Evolutionary conservation across 2,797 vertebrate genomes (phyloP).

Genomic region (Arrhamphus sclerolepis): DNA sequence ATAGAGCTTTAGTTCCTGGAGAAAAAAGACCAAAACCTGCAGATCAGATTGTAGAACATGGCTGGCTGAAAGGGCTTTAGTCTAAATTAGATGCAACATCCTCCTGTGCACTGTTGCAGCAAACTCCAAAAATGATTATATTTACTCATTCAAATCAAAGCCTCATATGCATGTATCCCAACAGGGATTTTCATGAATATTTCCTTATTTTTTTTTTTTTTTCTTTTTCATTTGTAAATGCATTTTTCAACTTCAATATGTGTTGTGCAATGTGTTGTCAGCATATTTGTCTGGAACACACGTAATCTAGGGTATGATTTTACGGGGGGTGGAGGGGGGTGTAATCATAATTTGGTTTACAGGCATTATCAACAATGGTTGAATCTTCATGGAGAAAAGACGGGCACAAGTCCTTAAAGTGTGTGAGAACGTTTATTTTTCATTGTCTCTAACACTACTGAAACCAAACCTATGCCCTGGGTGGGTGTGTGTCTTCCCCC

Average conservation of each 20-base stretch:
- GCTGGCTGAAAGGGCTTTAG: slow-evolving; percentile 35
- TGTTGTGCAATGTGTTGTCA: slow-evolving; percentile 56
- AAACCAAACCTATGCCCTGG: too few relatives aligned
- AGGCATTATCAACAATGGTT: too few relatives aligned
- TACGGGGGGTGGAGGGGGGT: slow-evolving; percentile 23
- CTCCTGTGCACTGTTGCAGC: slow-evolving; percentile 32
- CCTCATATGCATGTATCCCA: slow-evolving; percentile 37
- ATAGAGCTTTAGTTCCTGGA: slow-evolving; percentile 36
- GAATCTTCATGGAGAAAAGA: too few relatives aligned
- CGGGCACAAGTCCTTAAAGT: too few relatives aligned
- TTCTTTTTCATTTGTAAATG: slow-evolving; percentile 40
- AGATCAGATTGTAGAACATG: slow-evolving; percentile 44
- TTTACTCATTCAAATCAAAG: slow-evolving; percentile 51
- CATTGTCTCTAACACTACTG: too few relatives aligned
- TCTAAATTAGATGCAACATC: slow-evolving; percentile 44
- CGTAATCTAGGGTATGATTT: slow-evolving; percentile 51
- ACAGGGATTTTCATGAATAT: slow-evolving; percentile 47
- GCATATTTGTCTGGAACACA: slow-evolving; percentile 61
- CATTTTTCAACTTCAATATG: slow-evolving; percentile 62
- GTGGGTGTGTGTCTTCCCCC: too few relatives aligned
- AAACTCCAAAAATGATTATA: slow-evolving; percentile 54
- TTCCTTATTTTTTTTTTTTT: slow-evolving; percentile 48
- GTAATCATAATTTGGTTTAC: too few relatives aligned
- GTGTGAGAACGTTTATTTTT: too few relatives aligned
- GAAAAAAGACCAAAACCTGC: slow-evolving; percentile 46